phyloP scores from a whole-genome alignment of 2,113 vertebrate genomes.

The Rhineura floridana region DNA sequence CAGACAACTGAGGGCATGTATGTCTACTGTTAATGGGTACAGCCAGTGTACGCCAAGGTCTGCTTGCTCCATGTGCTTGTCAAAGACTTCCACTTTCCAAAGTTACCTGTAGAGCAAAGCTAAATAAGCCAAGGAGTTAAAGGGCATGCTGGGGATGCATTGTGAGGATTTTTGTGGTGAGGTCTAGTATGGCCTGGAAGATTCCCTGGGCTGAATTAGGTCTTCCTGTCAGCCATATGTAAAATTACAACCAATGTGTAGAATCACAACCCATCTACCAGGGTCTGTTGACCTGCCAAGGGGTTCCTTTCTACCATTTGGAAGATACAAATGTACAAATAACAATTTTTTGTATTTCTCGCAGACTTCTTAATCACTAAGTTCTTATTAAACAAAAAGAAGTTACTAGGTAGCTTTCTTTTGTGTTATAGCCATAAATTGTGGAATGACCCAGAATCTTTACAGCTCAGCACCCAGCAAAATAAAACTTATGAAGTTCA shows the following conservation, averaged over 20 bases:
- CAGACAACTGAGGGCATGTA: no score
- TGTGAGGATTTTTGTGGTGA: not conserved
- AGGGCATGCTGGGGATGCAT: not conserved
- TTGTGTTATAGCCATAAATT: conserved; percentile 59
- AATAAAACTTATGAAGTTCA: conserved; percentile 71
- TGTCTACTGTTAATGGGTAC: no score
- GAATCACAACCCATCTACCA: not conserved
- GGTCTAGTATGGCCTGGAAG: not conserved
- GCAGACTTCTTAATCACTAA: conserved; percentile 58
- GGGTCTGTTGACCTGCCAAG: not conserved
- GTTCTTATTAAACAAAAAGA: conserved; percentile 59
- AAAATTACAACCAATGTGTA: not conserved
- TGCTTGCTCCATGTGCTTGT: no score
- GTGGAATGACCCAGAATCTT: conserved; percentile 65
- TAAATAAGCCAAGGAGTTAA: no score
- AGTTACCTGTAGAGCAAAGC: no score
- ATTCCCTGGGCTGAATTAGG: not conserved
- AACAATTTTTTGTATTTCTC: conserved; percentile 59
- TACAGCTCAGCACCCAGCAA: conserved; percentile 53
- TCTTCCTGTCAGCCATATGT: not conserved
- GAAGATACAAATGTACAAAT: not conserved
- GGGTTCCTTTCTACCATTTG: not conserved
- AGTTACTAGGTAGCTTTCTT: conserved; percentile 60
- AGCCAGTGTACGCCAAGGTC: no score
- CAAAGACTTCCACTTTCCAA: no score